A percentile compares a stretch with the other conserved stretches of the same genome.
These are phyloP conservation scores for Megaustenia siamemsis DNA, from an alignment of 2,888 invertebrate genomes.

Conservation along the genomic window DNA sequence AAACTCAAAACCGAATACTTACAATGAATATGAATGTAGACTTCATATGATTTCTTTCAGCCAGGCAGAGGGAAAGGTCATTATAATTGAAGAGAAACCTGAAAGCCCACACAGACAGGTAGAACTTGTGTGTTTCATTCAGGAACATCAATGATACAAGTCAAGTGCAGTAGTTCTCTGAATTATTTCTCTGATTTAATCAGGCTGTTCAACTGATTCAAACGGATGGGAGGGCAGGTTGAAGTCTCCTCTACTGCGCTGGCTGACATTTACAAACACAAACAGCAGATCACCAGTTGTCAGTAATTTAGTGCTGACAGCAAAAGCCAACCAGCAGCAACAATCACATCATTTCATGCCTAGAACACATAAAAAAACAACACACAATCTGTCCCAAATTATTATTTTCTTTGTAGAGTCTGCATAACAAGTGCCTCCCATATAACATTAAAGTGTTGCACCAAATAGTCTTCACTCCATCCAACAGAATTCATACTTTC, in stretches of 20 bases:
- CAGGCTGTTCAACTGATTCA: neutral
- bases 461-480: too few species aligned
- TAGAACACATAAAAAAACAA: too few species aligned
- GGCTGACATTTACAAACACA: neutral
- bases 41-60: neutral
- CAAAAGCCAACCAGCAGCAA: neutral
- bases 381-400: too few species aligned
- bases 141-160: neutral
- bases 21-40: constrained; percentile 12
- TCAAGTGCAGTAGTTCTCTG: neutral
- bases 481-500: too few species aligned
- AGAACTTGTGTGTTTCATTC: neutral
- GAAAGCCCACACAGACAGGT: neutral
- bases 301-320: neutral
- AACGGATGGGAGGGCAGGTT: neutral
- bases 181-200: constrained; percentile 5
- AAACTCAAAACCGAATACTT: neutral
- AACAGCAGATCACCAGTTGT: neutral
- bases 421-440: too few species aligned
- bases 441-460: too few species aligned
- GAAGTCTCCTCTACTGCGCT: neutral
- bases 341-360: neutral
- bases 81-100: neutral
- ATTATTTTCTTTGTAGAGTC: too few species aligned
- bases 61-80: neutral